A percentile compares a stretch with the other conserved stretches of the same genome.
Evolutionary conservation across 2,113 vertebrate species (phyloP).

Genomic region (Pitta sordida): DNA sequence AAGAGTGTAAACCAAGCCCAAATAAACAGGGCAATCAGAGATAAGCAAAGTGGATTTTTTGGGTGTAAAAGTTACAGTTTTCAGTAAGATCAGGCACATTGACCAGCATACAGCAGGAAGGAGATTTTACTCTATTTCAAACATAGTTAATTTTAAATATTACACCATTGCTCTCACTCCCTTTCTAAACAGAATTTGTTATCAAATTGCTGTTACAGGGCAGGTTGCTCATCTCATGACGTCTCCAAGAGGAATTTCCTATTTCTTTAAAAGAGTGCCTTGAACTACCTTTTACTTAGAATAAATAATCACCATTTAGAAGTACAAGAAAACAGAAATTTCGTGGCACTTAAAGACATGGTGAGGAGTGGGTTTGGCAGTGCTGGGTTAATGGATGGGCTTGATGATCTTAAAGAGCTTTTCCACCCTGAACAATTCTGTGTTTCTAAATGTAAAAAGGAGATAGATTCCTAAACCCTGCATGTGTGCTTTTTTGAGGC

Average conservation of each 20-base stretch:
- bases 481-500: not conserved
- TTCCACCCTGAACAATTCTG: not conserved
- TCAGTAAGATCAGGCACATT: not conserved
- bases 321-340: not conserved
- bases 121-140: not conserved
- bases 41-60: not conserved
- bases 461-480: not conserved
- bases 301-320: not conserved
- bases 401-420: not conserved
- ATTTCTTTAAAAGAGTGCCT: not conserved
- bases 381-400: not conserved
- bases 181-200: not conserved
- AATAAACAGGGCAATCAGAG: not conserved
- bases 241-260: not conserved
- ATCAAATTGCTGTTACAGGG: fast-evolving
- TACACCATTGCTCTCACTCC: not conserved
- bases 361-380: not conserved
- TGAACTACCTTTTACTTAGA: not conserved
- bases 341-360: not conserved
- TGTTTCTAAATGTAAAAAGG: not conserved
- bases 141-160: no score
- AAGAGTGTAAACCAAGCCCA: not conserved
- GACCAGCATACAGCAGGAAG: not conserved
- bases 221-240: not conserved
- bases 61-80: not conserved